A percentile compares a stretch with the other conserved stretches of the same genome.
Evolutionary conservation across 2,797 vertebrate genomes (phyloP).

Genomic region (Carcharodon carcharias): DNA sequence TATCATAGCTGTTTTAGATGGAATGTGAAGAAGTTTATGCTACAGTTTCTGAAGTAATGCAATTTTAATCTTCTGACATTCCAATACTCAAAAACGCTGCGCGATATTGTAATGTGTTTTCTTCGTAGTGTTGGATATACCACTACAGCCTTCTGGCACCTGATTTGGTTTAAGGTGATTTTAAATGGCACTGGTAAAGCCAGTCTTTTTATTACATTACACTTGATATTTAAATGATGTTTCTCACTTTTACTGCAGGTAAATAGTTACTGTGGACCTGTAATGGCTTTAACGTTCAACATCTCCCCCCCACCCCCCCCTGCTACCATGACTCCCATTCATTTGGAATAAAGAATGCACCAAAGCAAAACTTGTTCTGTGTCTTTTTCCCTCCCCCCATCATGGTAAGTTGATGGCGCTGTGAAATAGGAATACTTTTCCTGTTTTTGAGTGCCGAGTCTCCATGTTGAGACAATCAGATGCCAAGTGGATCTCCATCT

Average conservation of each 20-base stretch:
- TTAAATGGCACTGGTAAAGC: background rate
- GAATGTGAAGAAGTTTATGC: slow-evolving; percentile 13
- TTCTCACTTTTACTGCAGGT: background rate
- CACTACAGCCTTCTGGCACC: slow-evolving; percentile 1
- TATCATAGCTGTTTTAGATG: background rate
- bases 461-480: background rate
- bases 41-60: background rate
- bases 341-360: background rate
- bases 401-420: background rate
- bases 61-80: slow-evolving; percentile 14
- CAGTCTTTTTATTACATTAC: background rate
- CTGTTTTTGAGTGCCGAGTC: background rate
- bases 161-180: slow-evolving; percentile 1
- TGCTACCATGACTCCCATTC: background rate
- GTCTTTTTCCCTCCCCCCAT: background rate
- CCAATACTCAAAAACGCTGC: background rate
- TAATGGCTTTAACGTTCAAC: background rate
- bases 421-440: background rate
- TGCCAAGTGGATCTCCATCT: background rate
- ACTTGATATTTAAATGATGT: background rate
- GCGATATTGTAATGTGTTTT: background rate
- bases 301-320: background rate
- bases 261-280: background rate
- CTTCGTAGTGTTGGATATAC: background rate
- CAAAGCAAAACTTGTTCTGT: background rate